phyloP scores from a whole-genome alignment of 1,140 invertebrate genomes.

The Drosophila triauraria region DNA sequence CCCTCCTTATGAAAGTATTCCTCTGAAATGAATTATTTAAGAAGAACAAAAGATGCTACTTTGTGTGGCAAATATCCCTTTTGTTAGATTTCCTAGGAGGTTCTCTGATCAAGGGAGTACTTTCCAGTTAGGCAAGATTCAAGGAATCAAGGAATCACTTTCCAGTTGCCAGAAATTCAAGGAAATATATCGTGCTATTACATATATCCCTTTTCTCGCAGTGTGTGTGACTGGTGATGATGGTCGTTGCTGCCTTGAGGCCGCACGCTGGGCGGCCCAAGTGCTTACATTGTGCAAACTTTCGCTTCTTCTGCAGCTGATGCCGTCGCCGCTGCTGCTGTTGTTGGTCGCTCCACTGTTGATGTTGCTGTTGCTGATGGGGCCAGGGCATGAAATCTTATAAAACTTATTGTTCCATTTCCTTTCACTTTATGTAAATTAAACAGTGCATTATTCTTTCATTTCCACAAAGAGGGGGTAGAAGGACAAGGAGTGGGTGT shows the following conservation, averaged over 20 bases:
- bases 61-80: no score
- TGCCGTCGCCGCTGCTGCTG: slow-evolving; percentile 11
- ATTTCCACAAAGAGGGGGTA: slow-evolving; percentile 1
- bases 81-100: neutral
- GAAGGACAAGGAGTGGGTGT: neutral
- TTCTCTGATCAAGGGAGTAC: no score
- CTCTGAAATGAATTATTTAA: no score
- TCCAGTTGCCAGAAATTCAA: neutral
- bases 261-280: slow-evolving; percentile 27
- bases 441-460: slow-evolving; percentile 68
- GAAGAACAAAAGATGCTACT: no score
- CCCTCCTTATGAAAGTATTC: no score
- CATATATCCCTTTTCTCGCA: neutral
- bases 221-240: slow-evolving; percentile 20
- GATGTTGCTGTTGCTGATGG: slow-evolving; percentile 20
- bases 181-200: neutral
- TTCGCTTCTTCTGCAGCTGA: slow-evolving; percentile 68
- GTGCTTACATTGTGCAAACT: slow-evolving; percentile 68
- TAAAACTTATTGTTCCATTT: slow-evolving; percentile 80
- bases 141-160: no score
- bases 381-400: slow-evolving; percentile 45
- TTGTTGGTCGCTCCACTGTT: slow-evolving; percentile 4
- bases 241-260: slow-evolving; percentile 56
- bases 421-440: slow-evolving; percentile 81
- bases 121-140: neutral